A percentile compares a stretch with the other conserved stretches of the same genome.
These are phyloP conservation scores for Hiodon tergisus DNA, from an alignment of 2,113 vertebrate species.

Conservation along the genomic window DNA sequence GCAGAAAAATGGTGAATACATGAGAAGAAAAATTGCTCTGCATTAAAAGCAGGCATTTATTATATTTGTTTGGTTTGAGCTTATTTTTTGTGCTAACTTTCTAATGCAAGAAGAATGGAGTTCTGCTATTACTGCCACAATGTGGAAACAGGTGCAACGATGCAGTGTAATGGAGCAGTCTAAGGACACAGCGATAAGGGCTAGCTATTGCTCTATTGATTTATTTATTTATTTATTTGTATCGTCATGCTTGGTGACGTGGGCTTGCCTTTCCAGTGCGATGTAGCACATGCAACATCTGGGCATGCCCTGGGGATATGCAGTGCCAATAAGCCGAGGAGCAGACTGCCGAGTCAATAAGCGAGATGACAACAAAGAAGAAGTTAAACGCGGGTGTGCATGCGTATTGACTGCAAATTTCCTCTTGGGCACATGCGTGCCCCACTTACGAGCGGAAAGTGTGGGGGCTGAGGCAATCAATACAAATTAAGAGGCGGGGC, in stretches of 20 bases:
- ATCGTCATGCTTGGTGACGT: no score
- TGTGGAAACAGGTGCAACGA: no score
- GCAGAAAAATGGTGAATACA: slow-evolving; percentile 41
- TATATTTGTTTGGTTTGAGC: neutral
- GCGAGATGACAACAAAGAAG: neutral
- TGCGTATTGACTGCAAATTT: neutral
- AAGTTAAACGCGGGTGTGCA: neutral
- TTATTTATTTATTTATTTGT: no score
- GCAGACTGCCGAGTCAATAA: neutral
- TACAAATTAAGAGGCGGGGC: slow-evolving; percentile 8
- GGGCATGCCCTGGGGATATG: neutral
- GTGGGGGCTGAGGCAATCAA: slow-evolving; percentile 7
- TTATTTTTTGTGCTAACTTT: neutral
- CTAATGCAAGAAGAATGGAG: neutral
- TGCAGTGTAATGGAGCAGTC: no score
- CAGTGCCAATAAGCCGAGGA: neutral
- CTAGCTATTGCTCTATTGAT: no score
- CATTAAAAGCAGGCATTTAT: neutral
- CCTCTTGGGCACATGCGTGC: neutral
- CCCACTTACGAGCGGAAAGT: slow-evolving; percentile 6
- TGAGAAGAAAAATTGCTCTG: neutral
- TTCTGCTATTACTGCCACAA: no score
- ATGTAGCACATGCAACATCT: neutral
- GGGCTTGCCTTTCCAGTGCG: no score
- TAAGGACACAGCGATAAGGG: no score